Base-by-base conservation (phyloP, 2,888 invertebrate genomes). In the Sphecodes monilicornis region DNA sequence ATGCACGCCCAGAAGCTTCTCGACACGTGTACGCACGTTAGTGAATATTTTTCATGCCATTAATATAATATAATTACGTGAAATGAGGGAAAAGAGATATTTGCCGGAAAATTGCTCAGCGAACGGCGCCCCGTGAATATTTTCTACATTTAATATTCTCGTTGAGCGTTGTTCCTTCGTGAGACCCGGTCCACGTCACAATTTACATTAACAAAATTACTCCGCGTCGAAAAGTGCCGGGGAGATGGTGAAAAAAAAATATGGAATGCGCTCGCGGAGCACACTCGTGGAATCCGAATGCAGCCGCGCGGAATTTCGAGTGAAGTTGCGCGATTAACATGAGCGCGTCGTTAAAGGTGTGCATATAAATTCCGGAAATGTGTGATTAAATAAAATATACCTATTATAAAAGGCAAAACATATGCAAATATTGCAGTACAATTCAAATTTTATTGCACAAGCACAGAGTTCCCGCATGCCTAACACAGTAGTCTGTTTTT, bases 201-300 rank as follows among this genome's bases (percentile, higher is more conserved):
- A 82, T 82, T 82, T 75, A 43, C 43, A 71, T 64, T 75, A 75
- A 82, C n/a, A 66, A 66, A 82, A 75, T 82, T 75, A 71, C 50
- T 75, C 32, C 43, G 32, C 71, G 75, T 75, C 64, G 82, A 82
- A 71, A 43, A 64, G 36, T 36, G 50, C 29, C 32, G 64, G 18
- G 64, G 32, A 64, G 64, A 64, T 32, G 64, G 32, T n/a, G 26
- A 57, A 57, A 57, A 26, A 36, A 66, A 75, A 71, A 82, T 71
- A 54, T 75, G 39, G 50, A 66, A 73, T 41, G 60, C 39, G 60
- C 36, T 39, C 39, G n/a, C 69, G 60, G 22, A 60, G 60, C 46
- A 46, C 50, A 64, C 76, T 73, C 76, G 83, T 82, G 68, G 57
- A 82, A 73, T 83, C 69, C 32, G 72, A 73, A 69, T 43, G 41